phyloP scores from a whole-genome alignment of 2,797 vertebrate species.

The Pangasius djambal region DNA sequence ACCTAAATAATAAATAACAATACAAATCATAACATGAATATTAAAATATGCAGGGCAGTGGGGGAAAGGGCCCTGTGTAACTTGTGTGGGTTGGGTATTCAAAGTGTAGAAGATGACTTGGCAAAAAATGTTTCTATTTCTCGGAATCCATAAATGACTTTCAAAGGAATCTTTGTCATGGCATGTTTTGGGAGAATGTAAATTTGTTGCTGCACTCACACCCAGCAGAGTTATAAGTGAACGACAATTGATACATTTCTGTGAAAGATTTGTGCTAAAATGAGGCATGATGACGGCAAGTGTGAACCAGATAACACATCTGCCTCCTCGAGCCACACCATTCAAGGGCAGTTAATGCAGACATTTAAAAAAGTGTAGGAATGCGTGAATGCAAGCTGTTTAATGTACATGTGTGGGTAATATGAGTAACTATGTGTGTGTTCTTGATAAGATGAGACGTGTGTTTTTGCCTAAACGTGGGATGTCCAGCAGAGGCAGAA shows the following conservation, averaged over 20 bases:
- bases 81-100: background rate
- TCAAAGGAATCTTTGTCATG: background rate
- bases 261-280: slow-evolving; percentile 6
- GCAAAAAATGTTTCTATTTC: background rate
- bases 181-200: background rate
- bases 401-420: slow-evolving; percentile 33
- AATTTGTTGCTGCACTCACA: background rate
- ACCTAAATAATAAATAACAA: background rate
- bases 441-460: slow-evolving; percentile 6
- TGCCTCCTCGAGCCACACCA: slow-evolving; percentile 12
- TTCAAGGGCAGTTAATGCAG: background rate
- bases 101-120: background rate
- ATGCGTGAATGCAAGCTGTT: slow-evolving; percentile 6
- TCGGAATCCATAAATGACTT: background rate
- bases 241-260: slow-evolving; percentile 3
- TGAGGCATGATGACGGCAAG: background rate
- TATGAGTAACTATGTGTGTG: slow-evolving; percentile 30
- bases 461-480: slow-evolving; percentile 11
- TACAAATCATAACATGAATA: background rate
- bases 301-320: slow-evolving; percentile 28
- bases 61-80: background rate
- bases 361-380: background rate
- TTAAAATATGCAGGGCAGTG: background rate
- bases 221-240: background rate
- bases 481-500: slow-evolving; percentile 45